A percentile compares a stretch with the other conserved stretches of the same genome.
Evolutionary conservation across 2,113 vertebrate species (phyloP).

Genomic region (Leucopsar rothschildi): DNA sequence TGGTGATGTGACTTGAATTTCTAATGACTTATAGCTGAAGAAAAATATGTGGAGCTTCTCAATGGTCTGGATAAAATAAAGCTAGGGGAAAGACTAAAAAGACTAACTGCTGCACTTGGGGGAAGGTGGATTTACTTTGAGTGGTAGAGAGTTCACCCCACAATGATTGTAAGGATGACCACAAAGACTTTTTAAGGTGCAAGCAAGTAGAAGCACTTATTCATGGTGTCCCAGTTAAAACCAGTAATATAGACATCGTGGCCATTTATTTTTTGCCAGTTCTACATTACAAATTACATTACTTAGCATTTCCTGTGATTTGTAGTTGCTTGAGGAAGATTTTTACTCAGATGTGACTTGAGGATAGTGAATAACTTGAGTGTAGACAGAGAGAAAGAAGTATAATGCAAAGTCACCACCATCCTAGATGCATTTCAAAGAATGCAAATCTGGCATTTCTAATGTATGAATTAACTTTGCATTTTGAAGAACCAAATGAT

Average conservation of each 20-base stretch:
- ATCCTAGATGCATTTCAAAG: background rate
- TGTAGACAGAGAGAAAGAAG: background rate
- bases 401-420: background rate
- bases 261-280: background rate
- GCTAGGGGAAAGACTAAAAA: slow-evolving; percentile 2
- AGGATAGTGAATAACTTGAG: background rate
- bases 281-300: background rate
- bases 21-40: slow-evolving; percentile 69
- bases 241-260: background rate
- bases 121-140: background rate
- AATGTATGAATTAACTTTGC: background rate
- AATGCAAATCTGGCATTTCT: background rate
- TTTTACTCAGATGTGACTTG: background rate
- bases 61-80: slow-evolving; percentile 5
- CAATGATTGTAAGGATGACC: background rate
- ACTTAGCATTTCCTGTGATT: background rate
- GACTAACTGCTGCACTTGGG: background rate
- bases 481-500: background rate
- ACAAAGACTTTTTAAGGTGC: background rate
- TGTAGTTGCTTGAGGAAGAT: background rate
- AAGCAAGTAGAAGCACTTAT: background rate
- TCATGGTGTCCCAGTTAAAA: background rate
- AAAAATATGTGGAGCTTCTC: slow-evolving; percentile 18
- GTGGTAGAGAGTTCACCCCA: background rate
- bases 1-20: slow-evolving; percentile 82